Conservation (phyloP, 2,797 vertebrate species). For the Rhinatrema bivittatum region DNA sequence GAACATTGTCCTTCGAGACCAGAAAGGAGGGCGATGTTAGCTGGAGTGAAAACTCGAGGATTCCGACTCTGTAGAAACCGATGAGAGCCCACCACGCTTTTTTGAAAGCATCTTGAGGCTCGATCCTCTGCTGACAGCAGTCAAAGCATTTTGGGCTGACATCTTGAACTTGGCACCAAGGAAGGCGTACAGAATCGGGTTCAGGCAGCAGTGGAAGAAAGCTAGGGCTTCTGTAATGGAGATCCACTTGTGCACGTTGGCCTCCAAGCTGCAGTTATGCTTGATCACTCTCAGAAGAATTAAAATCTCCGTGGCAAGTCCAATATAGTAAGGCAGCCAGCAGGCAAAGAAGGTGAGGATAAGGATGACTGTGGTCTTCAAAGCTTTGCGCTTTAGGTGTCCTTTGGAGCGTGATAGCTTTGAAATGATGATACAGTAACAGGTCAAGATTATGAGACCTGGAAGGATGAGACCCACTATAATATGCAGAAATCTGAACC, state of each 20-base stretch:
- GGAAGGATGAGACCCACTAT: constrained; percentile 87
- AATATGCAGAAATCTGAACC: constrained; percentile 87
- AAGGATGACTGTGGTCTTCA: constrained; percentile 93
- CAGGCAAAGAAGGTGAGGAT: constrained; percentile 90
- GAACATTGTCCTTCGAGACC: constrained; percentile 38
- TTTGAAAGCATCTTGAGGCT: constrained; percentile 87
- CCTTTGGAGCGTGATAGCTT: constrained; percentile 83
- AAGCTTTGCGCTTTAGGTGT: constrained; percentile 86
- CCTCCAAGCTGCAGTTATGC: constrained; percentile 65
- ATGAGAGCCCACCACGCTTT: constrained; percentile 84
- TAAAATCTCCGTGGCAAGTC: constrained; percentile 82
- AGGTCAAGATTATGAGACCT: constrained; percentile 84
- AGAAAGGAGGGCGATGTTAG: constrained; percentile 55
- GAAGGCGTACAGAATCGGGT: constrained; percentile 96
- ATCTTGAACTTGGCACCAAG: constrained; percentile 93
- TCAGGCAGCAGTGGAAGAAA: constrained; percentile 95
- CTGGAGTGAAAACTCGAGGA: constrained; percentile 93
- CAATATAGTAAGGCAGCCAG: constrained; percentile 89
- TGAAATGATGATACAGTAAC: constrained; percentile 92
- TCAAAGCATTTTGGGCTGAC: constrained; percentile 79
- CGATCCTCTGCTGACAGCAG: constrained; percentile 74
- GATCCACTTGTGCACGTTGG: constrained; percentile 76
- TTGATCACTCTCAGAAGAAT: constrained; percentile 64
- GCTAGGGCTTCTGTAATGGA: constrained; percentile 85
- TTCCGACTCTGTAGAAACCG: constrained; percentile 93